Percentiles rank a stretch among this genome's conserved stretches.
Conservation (phyloP, 1,140 invertebrate species). For the Bombus fervidus region DNA sequence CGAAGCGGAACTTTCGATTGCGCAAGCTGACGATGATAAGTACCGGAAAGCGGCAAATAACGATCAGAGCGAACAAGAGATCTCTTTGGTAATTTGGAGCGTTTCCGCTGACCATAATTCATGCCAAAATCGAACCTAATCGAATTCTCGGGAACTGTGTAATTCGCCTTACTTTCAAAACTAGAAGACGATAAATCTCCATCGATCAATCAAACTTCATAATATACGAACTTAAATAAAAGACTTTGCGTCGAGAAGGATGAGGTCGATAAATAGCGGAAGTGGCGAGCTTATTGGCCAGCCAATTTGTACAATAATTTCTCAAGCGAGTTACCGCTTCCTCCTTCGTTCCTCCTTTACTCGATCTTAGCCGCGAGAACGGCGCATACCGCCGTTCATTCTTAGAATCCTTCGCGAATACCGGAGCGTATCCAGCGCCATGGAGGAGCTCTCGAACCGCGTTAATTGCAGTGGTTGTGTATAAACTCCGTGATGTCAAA, state of each 20-base stretch:
- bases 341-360: not conserved
- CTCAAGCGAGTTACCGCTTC: slow-evolving; percentile 19
- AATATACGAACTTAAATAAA: not conserved
- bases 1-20: slow-evolving; percentile 42
- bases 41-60: slow-evolving; percentile 12
- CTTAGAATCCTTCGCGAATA: slow-evolving; percentile 64
- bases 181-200: not conserved
- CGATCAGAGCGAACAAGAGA: not conserved
- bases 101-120: slow-evolving; percentile 3
- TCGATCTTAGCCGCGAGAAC: slow-evolving; percentile 21
- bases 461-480: slow-evolving; percentile 54
- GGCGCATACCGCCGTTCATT: slow-evolving; percentile 54
- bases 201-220: not conserved
- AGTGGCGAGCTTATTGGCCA: slow-evolving; percentile 27
- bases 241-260: not conserved
- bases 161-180: not conserved
- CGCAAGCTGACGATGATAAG: slow-evolving; percentile 39
- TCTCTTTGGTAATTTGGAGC: not conserved
- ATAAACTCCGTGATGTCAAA: slow-evolving; percentile 50
- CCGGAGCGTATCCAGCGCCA: slow-evolving; percentile 43
- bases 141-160: not conserved
- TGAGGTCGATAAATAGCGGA: slow-evolving; percentile 57
- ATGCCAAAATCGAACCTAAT: not conserved
- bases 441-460: slow-evolving; percentile 22
- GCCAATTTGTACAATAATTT: slow-evolving; percentile 66